Base-by-base conservation (phyloP, 2,797 vertebrate genomes). In the Galaxias olidus region DNA sequence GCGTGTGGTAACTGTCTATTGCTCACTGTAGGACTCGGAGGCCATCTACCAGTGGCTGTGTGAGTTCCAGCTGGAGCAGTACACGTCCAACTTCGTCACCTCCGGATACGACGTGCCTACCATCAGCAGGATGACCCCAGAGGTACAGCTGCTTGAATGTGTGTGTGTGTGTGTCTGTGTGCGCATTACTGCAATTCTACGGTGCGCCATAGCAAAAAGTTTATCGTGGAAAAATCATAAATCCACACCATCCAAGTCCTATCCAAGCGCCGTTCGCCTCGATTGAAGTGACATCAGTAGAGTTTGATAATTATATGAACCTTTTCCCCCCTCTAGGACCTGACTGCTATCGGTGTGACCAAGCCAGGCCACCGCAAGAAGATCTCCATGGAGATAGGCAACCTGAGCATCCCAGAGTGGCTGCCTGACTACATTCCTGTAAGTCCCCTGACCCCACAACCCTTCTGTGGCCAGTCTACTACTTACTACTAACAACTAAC, bases 321-420 rank as follows among this genome's bases (percentile, higher is more conserved):
- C 2, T 47, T 17, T 60, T 18, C 30, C 48, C 15, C 4, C 15
- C 4, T 0, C 0, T 61, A 98, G 96, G 96, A 98, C 82, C 92
- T 98, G 69, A 98, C 96, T 0, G 97, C 97, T 63, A 96, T 98
- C 0, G 97, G 97, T 0, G 96, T 98, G 77, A 98, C 97, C 69
- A 97, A 98, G 77, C 97, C 96, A 0, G 96, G 97, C 17, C 96
- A 98, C 84, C 90, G 96, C 47, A 98, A 98, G 76, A 98, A 98
- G 88, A 97, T 98, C 45, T 96, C 96, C 10, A 93, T 93, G 0
- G 97, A 98, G 86, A 97, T 98, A 0, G 81, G 92, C 66, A 94
- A 94, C 69, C 91, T 98, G 74, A 96, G 84, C 81, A 95, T 98
- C 0, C 91, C 95, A 0, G 96, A 98, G 74, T 98, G 96, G 95